Evolutionary conservation across 2,797 vertebrate genomes (phyloP).

Genomic region (Babyrousa celebensis): DNA sequence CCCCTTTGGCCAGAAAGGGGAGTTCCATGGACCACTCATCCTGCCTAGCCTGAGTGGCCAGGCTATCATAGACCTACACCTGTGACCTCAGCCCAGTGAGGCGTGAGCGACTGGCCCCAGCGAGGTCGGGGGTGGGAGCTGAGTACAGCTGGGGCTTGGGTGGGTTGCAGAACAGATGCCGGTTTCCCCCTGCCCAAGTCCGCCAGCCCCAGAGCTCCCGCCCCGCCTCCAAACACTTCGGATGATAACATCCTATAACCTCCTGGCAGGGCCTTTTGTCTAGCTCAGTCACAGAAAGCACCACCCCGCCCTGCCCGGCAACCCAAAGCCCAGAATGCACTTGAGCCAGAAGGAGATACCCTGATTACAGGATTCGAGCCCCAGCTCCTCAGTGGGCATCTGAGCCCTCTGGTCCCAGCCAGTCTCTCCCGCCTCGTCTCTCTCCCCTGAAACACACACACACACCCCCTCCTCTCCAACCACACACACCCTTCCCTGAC

Average conservation of each 20-base stretch:
- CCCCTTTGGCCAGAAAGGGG: constrained; percentile 16
- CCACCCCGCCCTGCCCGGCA: background rate
- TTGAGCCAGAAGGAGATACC: background rate
- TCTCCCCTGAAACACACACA: background rate
- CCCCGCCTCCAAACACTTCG: background rate
- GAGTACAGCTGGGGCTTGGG: background rate
- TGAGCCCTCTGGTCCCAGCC: background rate
- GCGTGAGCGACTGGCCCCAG: background rate
- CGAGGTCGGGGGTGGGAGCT: background rate
- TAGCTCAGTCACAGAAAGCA: background rate
- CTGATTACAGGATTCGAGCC: background rate
- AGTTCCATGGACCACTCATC: background rate
- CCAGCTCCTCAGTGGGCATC: background rate
- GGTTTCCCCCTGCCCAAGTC: background rate
- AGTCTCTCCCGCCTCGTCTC: background rate
- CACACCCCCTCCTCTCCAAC: background rate
- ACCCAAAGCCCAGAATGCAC: background rate
- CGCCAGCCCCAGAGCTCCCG: background rate
- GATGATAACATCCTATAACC: constrained; percentile 2
- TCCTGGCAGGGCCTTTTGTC: background rate
- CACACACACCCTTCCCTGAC: background rate
- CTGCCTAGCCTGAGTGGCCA: background rate
- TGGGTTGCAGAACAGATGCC: background rate
- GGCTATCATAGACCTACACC: background rate
- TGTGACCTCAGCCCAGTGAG: background rate